phyloP scores from a whole-genome alignment of 2,797 vertebrate species.

The Lepilemur septentrionalis region DNA sequence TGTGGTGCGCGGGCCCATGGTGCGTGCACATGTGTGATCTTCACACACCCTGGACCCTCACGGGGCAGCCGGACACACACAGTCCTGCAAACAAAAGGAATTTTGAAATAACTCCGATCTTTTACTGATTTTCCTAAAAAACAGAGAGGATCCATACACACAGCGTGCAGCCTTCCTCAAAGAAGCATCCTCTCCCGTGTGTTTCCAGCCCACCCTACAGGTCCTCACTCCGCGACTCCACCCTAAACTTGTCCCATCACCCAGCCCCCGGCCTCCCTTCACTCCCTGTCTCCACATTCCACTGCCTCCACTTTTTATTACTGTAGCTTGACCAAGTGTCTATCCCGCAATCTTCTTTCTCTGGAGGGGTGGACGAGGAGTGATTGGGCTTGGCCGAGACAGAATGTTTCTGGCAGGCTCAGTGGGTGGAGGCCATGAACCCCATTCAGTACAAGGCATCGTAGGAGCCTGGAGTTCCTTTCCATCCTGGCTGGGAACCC shows the following conservation, averaged over 20 bases:
- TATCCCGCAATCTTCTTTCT: neutral
- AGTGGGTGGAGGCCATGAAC: neutral
- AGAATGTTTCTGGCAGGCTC: neutral
- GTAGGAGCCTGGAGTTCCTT: neutral
- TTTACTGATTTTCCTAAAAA: neutral
- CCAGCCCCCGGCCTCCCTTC: neutral
- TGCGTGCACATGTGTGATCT: neutral
- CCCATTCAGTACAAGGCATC: neutral
- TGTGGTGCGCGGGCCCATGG: neutral
- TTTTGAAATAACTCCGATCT: neutral
- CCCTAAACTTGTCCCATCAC: neutral
- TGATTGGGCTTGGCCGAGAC: neutral
- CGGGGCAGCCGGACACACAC: accelerated
- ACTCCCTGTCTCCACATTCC: neutral
- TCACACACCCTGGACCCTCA: neutral
- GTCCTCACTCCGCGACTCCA: neutral
- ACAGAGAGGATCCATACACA: neutral
- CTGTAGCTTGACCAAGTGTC: neutral
- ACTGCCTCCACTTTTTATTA: neutral
- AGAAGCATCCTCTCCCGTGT: neutral
- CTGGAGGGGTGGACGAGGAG: neutral
- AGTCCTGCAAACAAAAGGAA: neutral
- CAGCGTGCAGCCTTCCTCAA: neutral
- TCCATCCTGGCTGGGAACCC: neutral
- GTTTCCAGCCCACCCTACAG: neutral